A percentile compares a stretch with the other conserved stretches of the same genome.
These are phyloP conservation scores for Ceratotherium simum DNA, from an alignment of 2,113 vertebrate genomes.

Conservation along the genomic window DNA sequence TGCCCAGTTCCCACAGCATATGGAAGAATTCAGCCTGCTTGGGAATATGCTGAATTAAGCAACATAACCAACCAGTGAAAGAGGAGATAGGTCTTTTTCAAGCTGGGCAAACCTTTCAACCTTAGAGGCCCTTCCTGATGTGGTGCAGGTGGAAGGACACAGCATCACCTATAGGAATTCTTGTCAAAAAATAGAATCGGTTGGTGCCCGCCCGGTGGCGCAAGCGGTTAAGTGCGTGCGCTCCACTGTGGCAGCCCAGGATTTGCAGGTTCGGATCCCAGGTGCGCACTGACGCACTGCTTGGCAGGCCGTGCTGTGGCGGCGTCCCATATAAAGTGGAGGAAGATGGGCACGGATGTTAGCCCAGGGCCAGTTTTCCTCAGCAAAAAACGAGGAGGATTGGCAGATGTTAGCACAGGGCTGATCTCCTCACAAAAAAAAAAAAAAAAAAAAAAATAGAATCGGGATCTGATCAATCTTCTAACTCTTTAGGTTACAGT, in stretches of 20 bases:
- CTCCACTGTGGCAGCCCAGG: too few relatives aligned
- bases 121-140: background rate
- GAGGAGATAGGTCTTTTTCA: background rate
- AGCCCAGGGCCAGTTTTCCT: too few relatives aligned
- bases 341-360: too few relatives aligned
- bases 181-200: background rate
- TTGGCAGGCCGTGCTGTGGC: too few relatives aligned
- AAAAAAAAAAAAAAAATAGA: background rate
- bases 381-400: too few relatives aligned
- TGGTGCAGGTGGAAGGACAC: background rate
- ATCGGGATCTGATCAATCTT: background rate
- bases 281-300: too few relatives aligned
- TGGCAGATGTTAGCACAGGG: too few relatives aligned
- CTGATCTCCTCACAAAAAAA: too few relatives aligned
- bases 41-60: background rate
- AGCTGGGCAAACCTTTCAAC: background rate
- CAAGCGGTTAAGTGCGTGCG: too few relatives aligned
- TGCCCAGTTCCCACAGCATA: accelerated
- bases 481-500: background rate
- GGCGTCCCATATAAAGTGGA: too few relatives aligned
- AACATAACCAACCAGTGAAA: background rate
- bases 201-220: too few relatives aligned
- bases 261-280: too few relatives aligned
- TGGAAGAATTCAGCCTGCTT: background rate
- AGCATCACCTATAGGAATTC: background rate